phyloP scores from a whole-genome alignment of 2,797 vertebrate genomes.

The Cichlasoma orientale region DNA sequence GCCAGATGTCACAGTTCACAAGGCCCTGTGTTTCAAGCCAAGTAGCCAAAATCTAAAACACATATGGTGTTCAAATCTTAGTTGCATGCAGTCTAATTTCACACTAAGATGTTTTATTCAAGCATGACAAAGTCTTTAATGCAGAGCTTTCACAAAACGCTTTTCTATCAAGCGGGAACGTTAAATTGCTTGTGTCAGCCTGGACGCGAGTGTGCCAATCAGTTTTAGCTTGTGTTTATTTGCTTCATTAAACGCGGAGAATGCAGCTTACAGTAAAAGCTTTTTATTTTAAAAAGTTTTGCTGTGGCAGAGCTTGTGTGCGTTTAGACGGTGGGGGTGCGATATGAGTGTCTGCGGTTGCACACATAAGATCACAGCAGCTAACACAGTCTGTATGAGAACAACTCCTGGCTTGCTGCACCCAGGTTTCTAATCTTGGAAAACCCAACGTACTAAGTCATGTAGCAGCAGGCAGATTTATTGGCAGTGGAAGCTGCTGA shows the following conservation, averaged over 20 bases:
- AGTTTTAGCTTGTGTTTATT: not conserved
- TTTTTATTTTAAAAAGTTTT: not conserved
- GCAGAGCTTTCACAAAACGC: not conserved
- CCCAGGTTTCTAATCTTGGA: conserved; percentile 24
- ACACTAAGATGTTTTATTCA: not conserved
- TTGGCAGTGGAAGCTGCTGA: conserved; percentile 56
- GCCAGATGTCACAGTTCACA: conserved; percentile 38
- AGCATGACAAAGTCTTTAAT: not conserved
- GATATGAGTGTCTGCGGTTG: not conserved
- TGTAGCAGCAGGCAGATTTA: conserved; percentile 52
- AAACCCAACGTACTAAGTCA: conserved; percentile 22
- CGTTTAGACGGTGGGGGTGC: not conserved
- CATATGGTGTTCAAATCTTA: not conserved
- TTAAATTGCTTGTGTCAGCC: not conserved
- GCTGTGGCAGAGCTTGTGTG: not conserved
- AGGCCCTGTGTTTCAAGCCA: not conserved
- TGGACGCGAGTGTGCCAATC: not conserved
- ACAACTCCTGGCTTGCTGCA: not conserved
- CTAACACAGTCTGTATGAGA: not conserved
- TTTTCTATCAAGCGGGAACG: not conserved
- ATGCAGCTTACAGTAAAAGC: not conserved
- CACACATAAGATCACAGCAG: conserved; percentile 2
- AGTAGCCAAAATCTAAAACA: conserved; percentile 21
- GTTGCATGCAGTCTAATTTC: conserved; percentile 11
- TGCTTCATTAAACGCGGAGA: not conserved